Evolutionary conservation across 2,113 vertebrate genomes (phyloP), one percentile per base, ranked within the genome.

Genomic region (Daboia siamensis): DNA sequence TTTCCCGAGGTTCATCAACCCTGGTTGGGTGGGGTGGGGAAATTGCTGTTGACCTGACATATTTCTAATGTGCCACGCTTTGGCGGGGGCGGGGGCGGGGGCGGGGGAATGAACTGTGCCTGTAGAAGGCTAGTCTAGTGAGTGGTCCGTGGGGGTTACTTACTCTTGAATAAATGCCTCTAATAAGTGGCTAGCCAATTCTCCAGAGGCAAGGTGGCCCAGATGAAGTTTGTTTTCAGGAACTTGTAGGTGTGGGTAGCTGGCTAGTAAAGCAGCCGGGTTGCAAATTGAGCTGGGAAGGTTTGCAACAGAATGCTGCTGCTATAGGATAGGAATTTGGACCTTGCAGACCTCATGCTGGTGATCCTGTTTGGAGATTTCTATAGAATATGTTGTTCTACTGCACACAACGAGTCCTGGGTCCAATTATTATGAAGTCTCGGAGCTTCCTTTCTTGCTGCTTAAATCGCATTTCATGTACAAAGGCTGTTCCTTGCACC

Each of bases 321-420:
- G 2, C 61, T 17, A 3, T 5, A 39, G 15, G 33, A 39, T 9
- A 21, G 48, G n/a, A 29, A 52, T 86, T 39, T 90, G 4, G 88
- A 23, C 3, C 39, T 0, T 12, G 3, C 3, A 33, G 17, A 21
- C 52, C 52, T 15, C 39, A 0, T 20, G 1, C 2, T 3, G 20
- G 7, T 26, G 5, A n/a, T 13, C 33, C 46, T n/a, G 17, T 39
- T 8, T 64, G 46, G 26, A 46, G 13, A 5, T 5, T 8, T 24
- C 57, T n/a, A 8, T 44, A 29, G 48, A 17, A 46, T 13, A 4
- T 0, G 15, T 4, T 29, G 39, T 21, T 48, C 10, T 56, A 11
- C 4, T 20, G 13, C 33, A 21, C 17, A 23, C 51, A 26, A 1
- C 48, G 15, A 3, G 20, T 46, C 15, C 80, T 46, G 29, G 17